Evolutionary conservation across 2,113 vertebrate genomes (phyloP).

Genomic region (Nesoenas mayeri): DNA sequence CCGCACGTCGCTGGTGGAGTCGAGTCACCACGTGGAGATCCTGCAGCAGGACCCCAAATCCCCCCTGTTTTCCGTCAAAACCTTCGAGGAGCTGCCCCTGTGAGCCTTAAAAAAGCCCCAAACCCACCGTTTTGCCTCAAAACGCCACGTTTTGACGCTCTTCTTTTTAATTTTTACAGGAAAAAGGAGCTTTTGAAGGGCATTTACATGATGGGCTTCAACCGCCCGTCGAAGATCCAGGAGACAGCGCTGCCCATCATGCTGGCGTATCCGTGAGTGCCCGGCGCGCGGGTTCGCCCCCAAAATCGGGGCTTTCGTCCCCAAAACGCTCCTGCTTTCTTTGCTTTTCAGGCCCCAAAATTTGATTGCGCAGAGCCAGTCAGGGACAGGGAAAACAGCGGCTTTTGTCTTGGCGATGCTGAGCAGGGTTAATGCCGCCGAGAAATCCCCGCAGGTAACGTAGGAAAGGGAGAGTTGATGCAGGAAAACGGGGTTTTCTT

Average conservation of each 20-base stretch:
- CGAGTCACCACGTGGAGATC: slow-evolving; percentile 73
- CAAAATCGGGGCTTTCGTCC: too few species aligned
- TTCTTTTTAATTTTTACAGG: background rate
- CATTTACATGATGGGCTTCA: slow-evolving; percentile 79
- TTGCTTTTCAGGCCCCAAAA: slow-evolving; percentile 77
- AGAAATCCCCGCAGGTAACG: slow-evolving; percentile 76
- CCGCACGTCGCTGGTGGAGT: slow-evolving; percentile 74
- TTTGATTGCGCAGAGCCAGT: slow-evolving; percentile 83
- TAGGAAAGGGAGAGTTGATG: background rate
- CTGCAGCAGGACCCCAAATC: slow-evolving; percentile 77
- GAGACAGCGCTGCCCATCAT: slow-evolving; percentile 78
- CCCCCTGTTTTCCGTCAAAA: slow-evolving; percentile 75
- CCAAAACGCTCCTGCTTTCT: background rate
- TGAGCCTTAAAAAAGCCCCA: background rate
- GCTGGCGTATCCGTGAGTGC: slow-evolving; percentile 80
- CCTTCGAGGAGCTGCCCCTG: slow-evolving; percentile 78
- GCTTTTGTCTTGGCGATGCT: slow-evolving; percentile 82
- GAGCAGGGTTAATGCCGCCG: slow-evolving; percentile 72
- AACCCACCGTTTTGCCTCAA: accelerated
- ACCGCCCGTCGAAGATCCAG: slow-evolving; percentile 80
- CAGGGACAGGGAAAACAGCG: slow-evolving; percentile 83
- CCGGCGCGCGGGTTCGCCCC: accelerated
- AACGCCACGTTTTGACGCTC: accelerated
- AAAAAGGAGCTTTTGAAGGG: slow-evolving; percentile 72
- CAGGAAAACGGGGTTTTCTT: background rate